Base-by-base conservation (phyloP, 2,888 invertebrate genomes). In the Glyphotaelius pellucidus region DNA sequence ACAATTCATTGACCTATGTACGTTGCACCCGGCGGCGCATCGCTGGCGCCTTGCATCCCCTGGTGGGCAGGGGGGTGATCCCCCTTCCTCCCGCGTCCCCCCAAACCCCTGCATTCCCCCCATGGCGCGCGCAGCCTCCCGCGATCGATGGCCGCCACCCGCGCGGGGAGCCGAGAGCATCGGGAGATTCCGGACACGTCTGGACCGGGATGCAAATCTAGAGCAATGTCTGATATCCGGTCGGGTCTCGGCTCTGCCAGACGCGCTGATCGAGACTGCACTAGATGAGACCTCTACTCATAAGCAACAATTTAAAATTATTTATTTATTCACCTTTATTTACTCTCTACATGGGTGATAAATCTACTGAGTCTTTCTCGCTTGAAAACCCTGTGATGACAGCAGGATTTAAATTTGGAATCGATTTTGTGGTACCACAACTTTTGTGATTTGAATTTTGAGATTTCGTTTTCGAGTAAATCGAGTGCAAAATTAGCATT, bases 41-140 rank as follows among this genome's bases (percentile, higher is more conserved):
- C 67, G 67, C 25, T 67, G 67, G 67, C 67, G 67, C 67, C 67
- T 67, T 67, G 67, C 67, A 67, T 67, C 67, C 67, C 67, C 67
- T 25, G 5, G 25, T 7, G 25, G 67, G 67, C 25, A 1, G 25
- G 25, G 0, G 25, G 67, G 1, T 25, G 25, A n/a, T 25, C 67
- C 19, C 67, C n/a, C n/a, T 2, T 67, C n/a, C 52, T 7, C 52
- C 52, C 25, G 5, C 1, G 3, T 9, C 67, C 25, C 67, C 67
- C 67, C 25, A 19, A 19, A 25, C 25, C 67, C 25, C 67, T n/a
- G 0, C 5, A 19, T 25, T 19, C 25, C 25, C 67, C 67, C 3
- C 19, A 5, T 7, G n/a, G 91, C 92, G 92, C 90, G 90, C 89
- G 83, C 90, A 91, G 88, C 93, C 89, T 88, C 91, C 92, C 86